These are phyloP conservation scores for Drosophila equinoxialis DNA, from an alignment of 1,140 invertebrate genomes.

Conservation along the genomic window DNA sequence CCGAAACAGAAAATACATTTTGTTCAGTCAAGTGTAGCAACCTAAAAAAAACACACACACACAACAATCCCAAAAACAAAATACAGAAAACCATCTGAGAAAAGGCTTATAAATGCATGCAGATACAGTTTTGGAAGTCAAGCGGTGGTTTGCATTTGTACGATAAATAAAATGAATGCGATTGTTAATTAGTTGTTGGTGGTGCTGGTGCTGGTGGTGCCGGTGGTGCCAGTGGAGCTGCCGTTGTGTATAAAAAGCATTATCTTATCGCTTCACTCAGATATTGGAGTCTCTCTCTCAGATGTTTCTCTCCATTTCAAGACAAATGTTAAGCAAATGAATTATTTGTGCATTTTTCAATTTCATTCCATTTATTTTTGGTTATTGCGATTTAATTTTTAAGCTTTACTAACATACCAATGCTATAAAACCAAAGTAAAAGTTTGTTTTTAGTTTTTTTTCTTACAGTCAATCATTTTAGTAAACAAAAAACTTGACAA, in stretches of 20 bases:
- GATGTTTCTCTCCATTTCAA: neutral
- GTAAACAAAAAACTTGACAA: no score
- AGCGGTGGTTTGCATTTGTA: conserved; percentile 80
- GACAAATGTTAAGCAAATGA: conserved; percentile 3
- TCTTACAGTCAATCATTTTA: no score
- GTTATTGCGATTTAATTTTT: neutral
- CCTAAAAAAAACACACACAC: conserved; percentile 6
- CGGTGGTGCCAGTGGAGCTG: neutral
- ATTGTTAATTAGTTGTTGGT: conserved; percentile 79
- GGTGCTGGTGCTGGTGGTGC: conserved; percentile 26
- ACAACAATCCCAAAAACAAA: conserved; percentile 43
- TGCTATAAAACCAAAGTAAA: no score
- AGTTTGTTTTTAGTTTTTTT: neutral
- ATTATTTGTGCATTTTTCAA: neutral
- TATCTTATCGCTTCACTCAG: neutral
- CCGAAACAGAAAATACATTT: conserved; percentile 68
- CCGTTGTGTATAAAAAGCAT: conserved; percentile 12
- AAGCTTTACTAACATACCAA: neutral
- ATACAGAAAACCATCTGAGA: conserved; percentile 30
- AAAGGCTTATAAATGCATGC: conserved; percentile 73
- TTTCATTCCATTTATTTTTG: neutral
- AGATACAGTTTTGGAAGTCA: conserved; percentile 80
- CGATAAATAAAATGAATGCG: conserved; percentile 81
- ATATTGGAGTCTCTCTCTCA: conserved; percentile 2
- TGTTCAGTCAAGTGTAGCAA: conserved; percentile 76